Percentiles rank a stretch among this genome's conserved stretches.
Evolutionary conservation across 2,797 vertebrate species (phyloP).

Genomic region (Sebastes ruberrimus): DNA sequence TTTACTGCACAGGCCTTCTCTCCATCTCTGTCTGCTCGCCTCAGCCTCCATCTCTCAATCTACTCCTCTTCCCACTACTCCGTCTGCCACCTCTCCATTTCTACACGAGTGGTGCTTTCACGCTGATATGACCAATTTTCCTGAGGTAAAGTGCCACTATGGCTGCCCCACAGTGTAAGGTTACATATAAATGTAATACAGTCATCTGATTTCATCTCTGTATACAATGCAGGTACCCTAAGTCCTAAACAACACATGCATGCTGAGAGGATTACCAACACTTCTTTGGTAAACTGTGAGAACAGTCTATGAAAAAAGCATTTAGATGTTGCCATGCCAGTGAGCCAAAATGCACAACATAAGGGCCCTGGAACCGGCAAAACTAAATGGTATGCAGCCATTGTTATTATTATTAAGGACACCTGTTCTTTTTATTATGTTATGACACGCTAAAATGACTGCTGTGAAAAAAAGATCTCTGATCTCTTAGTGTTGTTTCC

Average conservation of each 20-base stretch:
- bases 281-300: not conserved
- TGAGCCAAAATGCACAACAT: not conserved
- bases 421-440: too few species aligned
- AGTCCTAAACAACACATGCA: not conserved
- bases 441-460: too few species aligned
- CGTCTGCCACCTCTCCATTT: constrained; percentile 8
- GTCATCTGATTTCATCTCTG: not conserved
- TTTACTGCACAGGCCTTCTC: constrained; percentile 7
- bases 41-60: not conserved
- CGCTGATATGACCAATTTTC: not conserved
- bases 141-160: not conserved
- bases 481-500: too few species aligned
- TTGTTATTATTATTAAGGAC: too few species aligned
- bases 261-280: not conserved
- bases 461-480: too few species aligned
- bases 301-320: not conserved
- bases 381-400: not conserved
- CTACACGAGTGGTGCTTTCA: constrained; percentile 1
- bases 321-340: not conserved
- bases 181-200: not conserved
- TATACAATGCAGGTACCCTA: not conserved
- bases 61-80: constrained; percentile 1
- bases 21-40: not conserved
- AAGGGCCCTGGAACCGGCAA: not conserved
- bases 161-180: not conserved